Percentiles rank a stretch among this genome's conserved stretches.
These are phyloP conservation scores for Piscicola geometra DNA, from an alignment of 2,888 invertebrate species.

Conservation along the genomic window DNA sequence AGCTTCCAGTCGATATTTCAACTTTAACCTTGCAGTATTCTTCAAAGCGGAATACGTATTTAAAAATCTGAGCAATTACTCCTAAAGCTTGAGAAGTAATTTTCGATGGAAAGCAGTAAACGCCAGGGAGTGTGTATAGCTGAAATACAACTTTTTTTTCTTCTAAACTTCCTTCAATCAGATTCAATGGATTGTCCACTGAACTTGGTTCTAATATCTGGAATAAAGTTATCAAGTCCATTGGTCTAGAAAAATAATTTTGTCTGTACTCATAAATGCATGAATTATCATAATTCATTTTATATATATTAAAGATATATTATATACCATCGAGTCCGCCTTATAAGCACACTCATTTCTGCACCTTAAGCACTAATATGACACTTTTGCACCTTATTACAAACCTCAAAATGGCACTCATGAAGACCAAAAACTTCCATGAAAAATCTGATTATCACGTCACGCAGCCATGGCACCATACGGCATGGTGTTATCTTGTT, in stretches of 20 bases:
- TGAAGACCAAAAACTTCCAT: slow-evolving; percentile 25
- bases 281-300: too few species aligned
- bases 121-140: slow-evolving; percentile 25
- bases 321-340: too few species aligned
- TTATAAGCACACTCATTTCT: too few species aligned
- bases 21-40: slow-evolving; percentile 21
- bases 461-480: slow-evolving; percentile 20
- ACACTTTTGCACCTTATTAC: too few species aligned
- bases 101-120: slow-evolving; percentile 32
- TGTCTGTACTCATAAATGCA: too few species aligned
- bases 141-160: slow-evolving; percentile 21
- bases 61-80: slow-evolving; percentile 16
- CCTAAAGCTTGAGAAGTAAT: neutral
- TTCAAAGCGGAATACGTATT: slow-evolving; percentile 22
- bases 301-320: too few species aligned
- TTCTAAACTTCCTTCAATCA: neutral
- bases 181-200: neutral
- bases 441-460: slow-evolving; percentile 33
- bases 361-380: too few species aligned
- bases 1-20: slow-evolving; percentile 20
- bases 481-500: slow-evolving; percentile 25
- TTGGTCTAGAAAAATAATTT: too few species aligned
- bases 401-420: slow-evolving; percentile 34
- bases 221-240: neutral
- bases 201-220: slow-evolving; percentile 12